Evolutionary conservation across 2,888 invertebrate genomes (phyloP).

Genomic region (Callyntrura guangdongensis): DNA sequence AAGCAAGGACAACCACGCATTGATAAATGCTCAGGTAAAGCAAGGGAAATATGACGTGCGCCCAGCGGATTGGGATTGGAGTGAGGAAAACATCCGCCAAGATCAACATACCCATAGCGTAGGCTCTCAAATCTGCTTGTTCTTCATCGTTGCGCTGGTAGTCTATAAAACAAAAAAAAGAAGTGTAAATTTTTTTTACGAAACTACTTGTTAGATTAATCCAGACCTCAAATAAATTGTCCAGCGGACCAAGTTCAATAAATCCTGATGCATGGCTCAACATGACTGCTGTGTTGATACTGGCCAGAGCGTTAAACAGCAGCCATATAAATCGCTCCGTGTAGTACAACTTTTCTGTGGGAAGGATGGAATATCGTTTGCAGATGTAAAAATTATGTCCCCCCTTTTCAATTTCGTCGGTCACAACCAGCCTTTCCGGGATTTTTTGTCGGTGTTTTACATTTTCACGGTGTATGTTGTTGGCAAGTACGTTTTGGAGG

Average conservation of each 20-base stretch:
- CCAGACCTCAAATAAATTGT: neutral
- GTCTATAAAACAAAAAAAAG: neutral
- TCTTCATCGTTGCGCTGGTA: neutral
- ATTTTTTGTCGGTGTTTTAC: slow-evolving; percentile 70
- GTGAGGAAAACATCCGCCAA: slow-evolving; percentile 61
- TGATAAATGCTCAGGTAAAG: slow-evolving; percentile 9
- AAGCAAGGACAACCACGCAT: neutral
- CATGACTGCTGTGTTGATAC: slow-evolving; percentile 12
- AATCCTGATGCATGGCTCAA: neutral
- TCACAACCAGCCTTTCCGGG: slow-evolving; percentile 71
- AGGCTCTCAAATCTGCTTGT: neutral
- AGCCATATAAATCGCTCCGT: slow-evolving; percentile 67
- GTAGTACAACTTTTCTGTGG: slow-evolving; percentile 49
- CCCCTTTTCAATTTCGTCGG: slow-evolving; percentile 75
- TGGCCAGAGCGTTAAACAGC: slow-evolving; percentile 56
- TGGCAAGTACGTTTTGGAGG: slow-evolving; percentile 64
- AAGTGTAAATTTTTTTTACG: too few relatives aligned
- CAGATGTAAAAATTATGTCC: slow-evolving; percentile 74
- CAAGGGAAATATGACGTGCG: slow-evolving; percentile 66
- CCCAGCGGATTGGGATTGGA: slow-evolving; percentile 61
- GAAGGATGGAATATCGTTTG: slow-evolving; percentile 71
- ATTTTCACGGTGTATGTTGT: slow-evolving; percentile 61
- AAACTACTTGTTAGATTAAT: too few relatives aligned
- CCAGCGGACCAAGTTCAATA: neutral
- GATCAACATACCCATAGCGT: slow-evolving; percentile 16